Conservation (phyloP, 2,888 invertebrate species). For the Apotomis capreana region DNA sequence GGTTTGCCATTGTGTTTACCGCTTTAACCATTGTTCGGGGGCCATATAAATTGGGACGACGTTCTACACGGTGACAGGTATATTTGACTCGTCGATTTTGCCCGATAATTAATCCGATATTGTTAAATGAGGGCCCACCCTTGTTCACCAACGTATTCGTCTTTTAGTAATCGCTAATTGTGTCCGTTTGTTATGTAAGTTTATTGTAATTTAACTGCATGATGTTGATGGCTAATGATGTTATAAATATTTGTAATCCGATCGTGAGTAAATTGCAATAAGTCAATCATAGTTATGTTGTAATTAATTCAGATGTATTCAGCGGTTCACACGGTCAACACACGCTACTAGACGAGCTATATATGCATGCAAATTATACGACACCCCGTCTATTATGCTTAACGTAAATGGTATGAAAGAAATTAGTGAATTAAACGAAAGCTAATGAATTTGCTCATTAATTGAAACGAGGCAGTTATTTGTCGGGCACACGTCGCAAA, state of each 20-base stretch:
- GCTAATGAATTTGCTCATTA: conserved; percentile 53
- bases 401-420: conserved; percentile 53
- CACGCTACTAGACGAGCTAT: conserved; percentile 51
- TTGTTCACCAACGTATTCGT: conserved; percentile 60
- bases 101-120: conserved; percentile 82
- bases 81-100: conserved; percentile 81
- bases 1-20: conserved; percentile 79
- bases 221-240: conserved; percentile 13
- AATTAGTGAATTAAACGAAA: conserved; percentile 50
- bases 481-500: conserved; percentile 53
- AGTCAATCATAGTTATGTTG: conserved; percentile 53
- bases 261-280: conserved; percentile 44
- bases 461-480: conserved; percentile 47
- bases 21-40: conserved; percentile 80
- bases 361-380: conserved; percentile 50
- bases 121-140: conserved; percentile 80
- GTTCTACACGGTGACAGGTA: conserved; percentile 80
- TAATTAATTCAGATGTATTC: conserved; percentile 58
- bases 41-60: conserved; percentile 80
- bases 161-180: conserved; percentile 28
- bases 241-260: conserved; percentile 19
- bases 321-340: conserved; percentile 53
- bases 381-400: conserved; percentile 54
- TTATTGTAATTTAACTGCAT: conserved; percentile 3
- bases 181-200: not conserved